phyloP scores from a whole-genome alignment of 35 echinoderm and acorn worm genomes.

The Nesometra sesokonis region DNA sequence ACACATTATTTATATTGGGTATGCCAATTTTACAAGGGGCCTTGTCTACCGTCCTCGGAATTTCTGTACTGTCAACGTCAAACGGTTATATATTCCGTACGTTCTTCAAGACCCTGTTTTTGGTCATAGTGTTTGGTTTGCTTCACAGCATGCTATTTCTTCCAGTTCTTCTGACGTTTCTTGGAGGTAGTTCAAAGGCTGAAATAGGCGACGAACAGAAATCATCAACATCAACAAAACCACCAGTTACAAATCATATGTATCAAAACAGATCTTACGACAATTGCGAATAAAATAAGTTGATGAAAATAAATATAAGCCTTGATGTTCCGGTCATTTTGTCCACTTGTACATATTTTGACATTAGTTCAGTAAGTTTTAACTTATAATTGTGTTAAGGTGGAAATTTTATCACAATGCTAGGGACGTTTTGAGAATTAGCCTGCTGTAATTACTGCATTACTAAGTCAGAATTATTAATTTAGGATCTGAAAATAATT shows the following conservation, averaged over 20 bases:
- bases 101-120: conserved; percentile 87
- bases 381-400: no score
- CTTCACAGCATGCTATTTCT: conserved; percentile 74
- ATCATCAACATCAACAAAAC: neutral
- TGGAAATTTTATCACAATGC: no score
- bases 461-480: no score
- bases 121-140: conserved; percentile 74
- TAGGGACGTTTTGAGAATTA: no score
- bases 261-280: neutral
- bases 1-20: conserved; percentile 58
- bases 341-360: no score
- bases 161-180: conserved; percentile 47
- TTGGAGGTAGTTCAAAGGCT: neutral
- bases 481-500: no score
- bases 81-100: conserved; percentile 77
- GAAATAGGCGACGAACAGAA: neutral
- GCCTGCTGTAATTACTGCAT: no score
- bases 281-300: neutral
- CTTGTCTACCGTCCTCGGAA: conserved; percentile 62
- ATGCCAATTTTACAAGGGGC: conserved; percentile 79
- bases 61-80: conserved; percentile 25
- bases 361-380: no score
- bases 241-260: neutral
- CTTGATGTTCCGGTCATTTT: no score
- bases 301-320: no score